These are phyloP conservation scores for Agriopis aurantiaria DNA, from an alignment of 2,888 invertebrate species.

Conservation along the genomic window DNA sequence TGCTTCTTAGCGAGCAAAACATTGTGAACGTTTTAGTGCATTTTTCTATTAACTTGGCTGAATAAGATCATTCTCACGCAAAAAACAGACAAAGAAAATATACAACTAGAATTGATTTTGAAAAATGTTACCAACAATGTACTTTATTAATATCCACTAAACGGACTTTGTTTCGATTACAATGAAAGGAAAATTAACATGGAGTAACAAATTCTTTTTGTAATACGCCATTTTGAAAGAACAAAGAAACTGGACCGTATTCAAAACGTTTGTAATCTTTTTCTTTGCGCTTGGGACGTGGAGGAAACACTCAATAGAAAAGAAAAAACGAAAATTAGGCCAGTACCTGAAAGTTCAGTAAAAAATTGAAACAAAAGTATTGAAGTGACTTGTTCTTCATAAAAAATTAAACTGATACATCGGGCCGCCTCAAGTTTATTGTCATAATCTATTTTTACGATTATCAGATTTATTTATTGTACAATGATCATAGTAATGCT, in stretches of 20 bases:
- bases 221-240: slow-evolving; percentile 47
- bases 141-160: slow-evolving; percentile 11
- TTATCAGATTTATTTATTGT: no score
- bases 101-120: not conserved
- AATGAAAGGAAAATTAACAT: slow-evolving; percentile 26
- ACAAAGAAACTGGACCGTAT: slow-evolving; percentile 48
- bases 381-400: no score
- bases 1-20: no score
- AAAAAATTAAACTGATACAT: no score
- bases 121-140: slow-evolving; percentile 1
- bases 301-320: slow-evolving; percentile 7
- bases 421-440: no score
- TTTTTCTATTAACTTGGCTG: not conserved
- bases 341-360: no score
- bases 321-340: not conserved
- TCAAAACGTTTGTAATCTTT: slow-evolving; percentile 42
- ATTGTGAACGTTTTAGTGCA: no score
- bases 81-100: not conserved
- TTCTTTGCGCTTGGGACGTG: slow-evolving; percentile 20
- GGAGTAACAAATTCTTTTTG: slow-evolving; percentile 46
- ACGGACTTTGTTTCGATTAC: slow-evolving; percentile 13
- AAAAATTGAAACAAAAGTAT: no score
- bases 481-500: no score
- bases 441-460: no score
- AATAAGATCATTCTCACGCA: not conserved